Evolutionary conservation across 1,140 invertebrate genomes (phyloP), one percentile per base, ranked within the genome.

Genomic region (Ips nitidus): DNA sequence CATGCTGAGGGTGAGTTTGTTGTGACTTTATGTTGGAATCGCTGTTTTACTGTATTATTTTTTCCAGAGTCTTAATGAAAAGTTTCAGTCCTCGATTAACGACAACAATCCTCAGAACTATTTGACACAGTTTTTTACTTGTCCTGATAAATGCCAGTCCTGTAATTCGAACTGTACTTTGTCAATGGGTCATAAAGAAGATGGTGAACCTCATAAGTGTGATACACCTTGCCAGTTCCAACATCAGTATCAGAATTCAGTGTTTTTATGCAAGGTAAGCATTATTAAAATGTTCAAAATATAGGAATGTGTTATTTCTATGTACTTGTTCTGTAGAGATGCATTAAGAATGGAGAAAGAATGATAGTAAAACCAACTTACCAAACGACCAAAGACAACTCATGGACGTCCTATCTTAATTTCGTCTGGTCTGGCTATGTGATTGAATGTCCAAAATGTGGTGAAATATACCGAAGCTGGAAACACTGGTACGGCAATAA

Each of bases 401-500:
- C 88, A 22, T 91, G 88, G 89, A 83, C 89, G 43, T 89, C 89
- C 40, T 77, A 92, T 36, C 88, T 90, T 1, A 91, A 88, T 75
- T 93, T 91, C 79, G 89, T 91, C 1, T 94, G 91, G 91, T 88
- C 90, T 50, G 91, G 91, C 76, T 91, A 91, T 78, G 86, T 92
- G 1, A 86, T 94, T 43, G 90, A 94, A 74, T 95, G 93, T 82
- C 84, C 85, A 45, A 85, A 88, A 71, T 94, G 92, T 82, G 92
- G 93, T 1, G 88, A 94, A 72, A 93, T 94, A 69, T 94, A 92
- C 78, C 83, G 90, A 53, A 91, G 90, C 78, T 83, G 68, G 68
- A 64, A 94, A 75, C 90, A 91, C 78, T 95, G 93, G 93, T 94
- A 90, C 80, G 92, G 92, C 1, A 94, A 95, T 78, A 87, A 89